Conservation (phyloP, 2,888 invertebrate species). For the Acanthacorydalis orientalis region DNA sequence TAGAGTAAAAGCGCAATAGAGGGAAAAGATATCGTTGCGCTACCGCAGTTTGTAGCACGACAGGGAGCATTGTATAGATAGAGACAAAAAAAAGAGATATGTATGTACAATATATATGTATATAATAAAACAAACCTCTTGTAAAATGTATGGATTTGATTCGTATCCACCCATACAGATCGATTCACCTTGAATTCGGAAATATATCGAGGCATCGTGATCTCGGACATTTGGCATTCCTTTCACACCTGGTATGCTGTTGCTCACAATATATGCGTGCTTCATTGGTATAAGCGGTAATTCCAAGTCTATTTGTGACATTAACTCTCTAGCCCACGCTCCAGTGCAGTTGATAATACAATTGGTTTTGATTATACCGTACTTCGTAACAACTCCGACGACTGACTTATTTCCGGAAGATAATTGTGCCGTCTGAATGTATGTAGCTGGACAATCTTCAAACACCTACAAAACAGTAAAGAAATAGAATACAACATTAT, state of each 20-base stretch:
- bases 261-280: conserved; percentile 76
- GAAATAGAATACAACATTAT: background rate
- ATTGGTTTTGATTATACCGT: conserved; percentile 58
- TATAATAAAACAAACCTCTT: conserved; percentile 34
- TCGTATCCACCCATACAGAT: conserved; percentile 82
- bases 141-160: conserved; percentile 62
- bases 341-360: conserved; percentile 67
- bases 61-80: too few relatives aligned
- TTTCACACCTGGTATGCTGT: conserved; percentile 55
- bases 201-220: conserved; percentile 69
- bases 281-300: conserved; percentile 72
- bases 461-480: conserved; percentile 33
- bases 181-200: conserved; percentile 68
- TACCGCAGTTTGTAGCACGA: too few relatives aligned
- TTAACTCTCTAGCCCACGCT: conserved; percentile 67
- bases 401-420: conserved; percentile 48
- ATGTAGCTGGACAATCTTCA: conserved; percentile 59
- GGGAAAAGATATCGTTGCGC: too few relatives aligned
- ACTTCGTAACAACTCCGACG: conserved; percentile 56
- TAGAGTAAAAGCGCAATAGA: too few relatives aligned
- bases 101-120: too few relatives aligned
- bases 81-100: too few relatives aligned
- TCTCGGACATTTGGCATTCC: conserved; percentile 71
- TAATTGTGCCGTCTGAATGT: conserved; percentile 48
- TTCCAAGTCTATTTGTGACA: conserved; percentile 44